Evolutionary conservation across 2,797 vertebrate species (phyloP).

Genomic region (Eupleurogrammus muticus): DNA sequence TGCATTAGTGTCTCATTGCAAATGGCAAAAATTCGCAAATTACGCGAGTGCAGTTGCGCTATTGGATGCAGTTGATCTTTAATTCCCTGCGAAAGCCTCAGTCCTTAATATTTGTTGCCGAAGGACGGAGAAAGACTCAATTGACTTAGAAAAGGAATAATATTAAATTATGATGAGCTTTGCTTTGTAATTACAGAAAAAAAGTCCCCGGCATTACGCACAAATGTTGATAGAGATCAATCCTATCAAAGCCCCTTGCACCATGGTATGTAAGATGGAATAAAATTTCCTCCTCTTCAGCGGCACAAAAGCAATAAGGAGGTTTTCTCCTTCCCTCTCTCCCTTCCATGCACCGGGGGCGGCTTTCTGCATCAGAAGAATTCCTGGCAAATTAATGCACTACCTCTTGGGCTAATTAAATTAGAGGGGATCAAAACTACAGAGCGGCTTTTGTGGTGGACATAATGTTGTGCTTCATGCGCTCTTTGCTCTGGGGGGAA

Average conservation of each 20-base stretch:
- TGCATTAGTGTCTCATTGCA: neutral
- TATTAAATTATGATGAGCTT: conserved; percentile 60
- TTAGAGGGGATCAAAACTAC: conserved; percentile 99
- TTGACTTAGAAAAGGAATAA: conserved; percentile 51
- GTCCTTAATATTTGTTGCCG: conserved; percentile 40
- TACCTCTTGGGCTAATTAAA: conserved; percentile 99
- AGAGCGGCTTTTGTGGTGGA: conserved; percentile 99
- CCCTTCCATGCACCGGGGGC: conserved; percentile 89
- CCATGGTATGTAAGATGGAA: conserved; percentile 44
- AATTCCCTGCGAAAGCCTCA: conserved; percentile 52
- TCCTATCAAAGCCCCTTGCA: conserved; percentile 44
- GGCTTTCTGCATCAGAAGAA: conserved; percentile 98
- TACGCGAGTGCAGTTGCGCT: conserved; percentile 11
- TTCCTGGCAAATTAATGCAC: conserved; percentile 99
- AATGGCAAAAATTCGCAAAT: neutral
- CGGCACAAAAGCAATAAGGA: conserved; percentile 87
- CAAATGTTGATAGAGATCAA: conserved; percentile 59
- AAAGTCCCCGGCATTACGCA: conserved; percentile 51
- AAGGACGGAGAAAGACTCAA: conserved; percentile 39
- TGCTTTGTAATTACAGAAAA: conserved; percentile 43
- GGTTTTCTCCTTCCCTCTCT: conserved; percentile 85
- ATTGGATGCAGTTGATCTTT: conserved; percentile 32
- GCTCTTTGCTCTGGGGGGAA: conserved; percentile 93
- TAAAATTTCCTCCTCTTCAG: conserved; percentile 83
- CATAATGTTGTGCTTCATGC: conserved; percentile 98